phyloP scores from a whole-genome alignment of 2,113 vertebrate genomes.

The Gracilinanus agilis region DNA sequence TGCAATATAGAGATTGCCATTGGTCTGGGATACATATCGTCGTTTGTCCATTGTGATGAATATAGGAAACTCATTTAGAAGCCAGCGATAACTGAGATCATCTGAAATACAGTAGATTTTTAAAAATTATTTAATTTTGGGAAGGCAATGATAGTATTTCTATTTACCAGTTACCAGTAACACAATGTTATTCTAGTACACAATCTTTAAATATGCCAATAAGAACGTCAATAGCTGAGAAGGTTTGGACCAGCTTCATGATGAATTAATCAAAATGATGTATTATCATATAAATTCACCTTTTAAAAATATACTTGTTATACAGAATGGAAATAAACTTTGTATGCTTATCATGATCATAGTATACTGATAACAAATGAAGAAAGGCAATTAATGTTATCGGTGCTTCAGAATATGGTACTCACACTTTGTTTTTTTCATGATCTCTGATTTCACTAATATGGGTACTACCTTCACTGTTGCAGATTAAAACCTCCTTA shows the following conservation, averaged over 20 bases:
- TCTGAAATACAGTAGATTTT: slow-evolving; percentile 83
- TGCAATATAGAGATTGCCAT: slow-evolving; percentile 98
- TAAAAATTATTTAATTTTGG: slow-evolving; percentile 73
- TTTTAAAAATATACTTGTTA: not conserved
- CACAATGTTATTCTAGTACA: not conserved
- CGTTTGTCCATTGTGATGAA: slow-evolving; percentile 95
- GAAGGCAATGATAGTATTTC: not conserved
- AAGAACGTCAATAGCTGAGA: not conserved
- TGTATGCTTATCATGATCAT: not conserved
- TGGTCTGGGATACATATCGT: slow-evolving; percentile 95
- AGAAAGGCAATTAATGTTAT: not conserved
- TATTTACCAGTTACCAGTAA: slow-evolving; percentile 53
- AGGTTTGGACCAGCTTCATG: not conserved
- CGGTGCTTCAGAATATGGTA: not conserved
- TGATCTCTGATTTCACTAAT: not conserved
- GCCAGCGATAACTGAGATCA: slow-evolving; percentile 97
- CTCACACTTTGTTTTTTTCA: not conserved
- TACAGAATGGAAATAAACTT: not conserved
- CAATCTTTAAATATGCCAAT: not conserved
- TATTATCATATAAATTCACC: not conserved
- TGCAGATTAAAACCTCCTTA: not conserved
- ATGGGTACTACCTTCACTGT: not conserved
- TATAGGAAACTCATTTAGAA: slow-evolving; percentile 97
- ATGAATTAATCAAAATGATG: not conserved
- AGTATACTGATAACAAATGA: not conserved